Evolutionary conservation across 2,113 vertebrate genomes (phyloP).

Genomic region (Hypomesus transpacificus): DNA sequence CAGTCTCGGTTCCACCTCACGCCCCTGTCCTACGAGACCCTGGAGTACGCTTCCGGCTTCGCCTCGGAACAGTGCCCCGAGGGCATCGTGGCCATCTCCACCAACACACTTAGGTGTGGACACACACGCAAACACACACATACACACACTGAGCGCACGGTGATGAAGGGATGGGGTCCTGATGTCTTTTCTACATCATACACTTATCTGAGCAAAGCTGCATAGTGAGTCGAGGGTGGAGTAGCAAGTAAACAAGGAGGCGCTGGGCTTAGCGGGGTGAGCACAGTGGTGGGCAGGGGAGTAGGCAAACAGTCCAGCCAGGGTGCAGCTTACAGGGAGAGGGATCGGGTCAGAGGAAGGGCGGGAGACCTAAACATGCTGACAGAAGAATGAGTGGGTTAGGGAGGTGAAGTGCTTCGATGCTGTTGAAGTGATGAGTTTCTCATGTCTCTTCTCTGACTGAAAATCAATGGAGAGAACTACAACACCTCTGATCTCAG

Average conservation of each 20-base stretch:
- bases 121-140: neutral
- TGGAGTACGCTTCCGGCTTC: slow-evolving; percentile 96
- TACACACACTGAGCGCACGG: neutral
- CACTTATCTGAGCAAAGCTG: neutral
- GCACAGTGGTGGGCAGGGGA: no score
- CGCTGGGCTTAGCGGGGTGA: no score
- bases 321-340: no score
- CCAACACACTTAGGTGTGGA: slow-evolving; percentile 90
- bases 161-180: neutral
- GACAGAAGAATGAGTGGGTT: neutral
- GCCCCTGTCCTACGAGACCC: slow-evolving; percentile 86
- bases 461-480: neutral
- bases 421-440: neutral
- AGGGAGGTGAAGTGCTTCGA: neutral
- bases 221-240: neutral
- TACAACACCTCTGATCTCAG: neutral
- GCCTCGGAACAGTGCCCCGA: slow-evolving; percentile 98
- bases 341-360: no score
- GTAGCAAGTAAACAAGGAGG: neutral
- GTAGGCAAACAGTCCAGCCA: no score
- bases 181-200: neutral
- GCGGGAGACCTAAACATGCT: no score
- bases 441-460: slow-evolving; percentile 1
- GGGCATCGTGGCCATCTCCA: slow-evolving; percentile 98
- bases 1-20: slow-evolving; percentile 79